Evolutionary conservation across 2,888 invertebrate genomes (phyloP), one percentile per base, ranked within the genome.

Genomic region (Nymphalis c-album): DNA sequence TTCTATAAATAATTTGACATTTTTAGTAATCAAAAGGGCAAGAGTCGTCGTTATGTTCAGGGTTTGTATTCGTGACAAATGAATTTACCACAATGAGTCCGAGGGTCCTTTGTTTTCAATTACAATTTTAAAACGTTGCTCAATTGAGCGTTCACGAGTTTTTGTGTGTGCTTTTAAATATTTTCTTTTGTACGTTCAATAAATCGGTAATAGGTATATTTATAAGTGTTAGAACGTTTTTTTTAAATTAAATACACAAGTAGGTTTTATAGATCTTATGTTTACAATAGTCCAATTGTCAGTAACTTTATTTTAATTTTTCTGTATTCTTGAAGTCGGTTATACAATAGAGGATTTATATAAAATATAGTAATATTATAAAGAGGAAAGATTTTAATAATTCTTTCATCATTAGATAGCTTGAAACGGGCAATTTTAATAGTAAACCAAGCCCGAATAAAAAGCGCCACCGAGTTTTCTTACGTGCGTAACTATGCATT

Each of bases 71-170:
- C 60, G 63, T 55, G 62, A 63, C 70, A 64, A 69, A 71, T 67
- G 59, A 67, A 55, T 63, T 51, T 22, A 62, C 65, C 59, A 67
- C 65, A 71, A 67, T 57, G 48, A 35, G n/a, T 46, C 50, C 50
- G 53, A 65, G 67, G 63, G 60, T 50, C 64, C 60, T 63, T 72
- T 71, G 71, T 72, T 71, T 67, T 64, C 45, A 35, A 35, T 20
- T 18, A 45, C 26, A 20, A 51, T 22, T 51, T 51, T 20, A 68
- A 70, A 71, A 45, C 71, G 80, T 78, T 87, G 86, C 82, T 87
- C 86, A 86, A 84, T 84, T 87, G 84, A 79, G 80, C 80, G 82
- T 79, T 68, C 72, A 73, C 72, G 70, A 77, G 76, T 73, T 62
- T 63, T 69, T 74, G 74, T 76, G 63, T 77, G 77, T 75, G 77